Evolutionary conservation across 2,888 invertebrate species (phyloP).

Genomic region (Lissonota sp.): DNA sequence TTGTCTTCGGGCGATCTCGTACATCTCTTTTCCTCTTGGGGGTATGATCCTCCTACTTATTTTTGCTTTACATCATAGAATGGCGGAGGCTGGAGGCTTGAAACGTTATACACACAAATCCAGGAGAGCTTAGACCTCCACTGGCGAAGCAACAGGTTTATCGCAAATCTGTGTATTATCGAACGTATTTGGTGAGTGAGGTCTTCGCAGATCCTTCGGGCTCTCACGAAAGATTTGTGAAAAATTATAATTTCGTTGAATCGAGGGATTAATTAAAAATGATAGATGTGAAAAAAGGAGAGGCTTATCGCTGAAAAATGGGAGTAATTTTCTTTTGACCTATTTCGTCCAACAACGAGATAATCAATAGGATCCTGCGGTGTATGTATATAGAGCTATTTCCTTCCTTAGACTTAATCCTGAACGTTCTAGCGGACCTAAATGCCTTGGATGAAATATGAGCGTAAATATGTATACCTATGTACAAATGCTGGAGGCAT

Average conservation of each 20-base stretch:
- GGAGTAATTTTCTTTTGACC: not conserved
- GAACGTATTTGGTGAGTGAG: conserved; percentile 5
- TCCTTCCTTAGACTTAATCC: conserved; percentile 27
- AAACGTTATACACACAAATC: conserved; percentile 1
- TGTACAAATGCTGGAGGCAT: not conserved
- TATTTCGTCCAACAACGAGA: not conserved
- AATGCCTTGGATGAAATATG: conserved; percentile 7
- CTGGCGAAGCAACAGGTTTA: conserved; percentile 49
- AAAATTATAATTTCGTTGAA: conserved; percentile 35
- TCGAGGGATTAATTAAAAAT: conserved; percentile 37
- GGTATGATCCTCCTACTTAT: not conserved
- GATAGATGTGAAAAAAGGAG: conserved; percentile 9
- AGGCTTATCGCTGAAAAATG: not conserved
- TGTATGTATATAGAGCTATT: not conserved
- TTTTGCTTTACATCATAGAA: not conserved
- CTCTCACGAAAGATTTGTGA: not conserved
- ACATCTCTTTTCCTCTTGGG: not conserved
- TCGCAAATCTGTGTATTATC: conserved; percentile 11
- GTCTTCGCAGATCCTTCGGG: not conserved
- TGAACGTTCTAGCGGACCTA: not conserved
- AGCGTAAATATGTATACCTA: not conserved
- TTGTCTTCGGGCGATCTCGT: conserved; percentile 1
- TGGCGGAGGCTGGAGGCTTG: not conserved
- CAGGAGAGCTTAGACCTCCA: not conserved
- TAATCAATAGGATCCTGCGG: conserved; percentile 24